Evolutionary conservation across 2,797 vertebrate genomes (phyloP), one percentile per base, ranked within the genome.

Genomic region (Manis pentadactyla): DNA sequence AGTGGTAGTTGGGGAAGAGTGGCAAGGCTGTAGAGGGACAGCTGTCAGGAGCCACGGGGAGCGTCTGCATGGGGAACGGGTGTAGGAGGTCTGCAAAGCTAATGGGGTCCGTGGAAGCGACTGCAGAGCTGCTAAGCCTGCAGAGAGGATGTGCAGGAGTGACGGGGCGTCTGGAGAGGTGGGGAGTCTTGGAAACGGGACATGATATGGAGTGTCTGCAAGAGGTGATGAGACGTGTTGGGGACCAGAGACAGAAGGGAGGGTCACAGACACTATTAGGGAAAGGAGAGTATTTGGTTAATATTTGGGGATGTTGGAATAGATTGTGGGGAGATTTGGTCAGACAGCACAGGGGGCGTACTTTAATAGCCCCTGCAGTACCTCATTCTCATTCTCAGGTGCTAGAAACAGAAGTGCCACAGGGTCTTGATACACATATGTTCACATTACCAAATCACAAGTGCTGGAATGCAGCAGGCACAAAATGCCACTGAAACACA

Each of bases 1-100:
- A 0, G 0, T 25, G 31, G 66, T 31, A 1, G 46, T 0, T 0
- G 14, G 31, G 66, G 64, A 1, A 3, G 59, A 8, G 27, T 3
- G 42, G 42, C 18, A 1, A n/a, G 55, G 77, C 75, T 51, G 27
- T 12, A 4, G 49, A 14, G 61, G 55, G 1, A 0, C 46, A 10
- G 46, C 46, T 46, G 27, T 4, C 2, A 19, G 75, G 11, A 77
- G 19, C 57, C 12, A 0, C 0, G 88, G 29, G 34, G 49, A 51
- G 11, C 9, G 27, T 81, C n/a, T 63, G 46, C 64, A 6, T 2
- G 42, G 64, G 10, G 18, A 21, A 14, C 7, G 7, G 23, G 79
- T 15, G 7, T 7, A 34, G 57, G 39, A 15, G 23, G 83, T 87
- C 57, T 11, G 1, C 81, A 11, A 9, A 46, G 46, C n/a, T 4